phyloP scores from a whole-genome alignment of 2,113 vertebrate species.

The Myotis lucifugus region DNA sequence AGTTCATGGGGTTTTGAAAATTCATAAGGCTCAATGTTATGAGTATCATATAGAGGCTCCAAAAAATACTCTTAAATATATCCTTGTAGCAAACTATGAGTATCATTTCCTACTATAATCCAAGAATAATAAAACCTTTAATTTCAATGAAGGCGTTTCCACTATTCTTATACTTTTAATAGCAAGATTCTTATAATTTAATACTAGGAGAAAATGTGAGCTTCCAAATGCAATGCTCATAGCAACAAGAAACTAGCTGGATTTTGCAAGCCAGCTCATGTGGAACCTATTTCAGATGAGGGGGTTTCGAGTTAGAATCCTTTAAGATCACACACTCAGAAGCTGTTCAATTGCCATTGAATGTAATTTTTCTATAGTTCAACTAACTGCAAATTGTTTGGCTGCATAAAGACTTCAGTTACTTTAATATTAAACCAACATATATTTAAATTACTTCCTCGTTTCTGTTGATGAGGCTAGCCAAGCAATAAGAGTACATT shows the following conservation, averaged over 20 bases:
- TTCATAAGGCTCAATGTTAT: neutral
- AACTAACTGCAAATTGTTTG: conserved; percentile 78
- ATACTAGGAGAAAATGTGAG: conserved; percentile 69
- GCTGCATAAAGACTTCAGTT: conserved; percentile 70
- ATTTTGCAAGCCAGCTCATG: conserved; percentile 74
- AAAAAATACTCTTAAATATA: neutral
- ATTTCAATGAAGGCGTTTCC: conserved; percentile 64
- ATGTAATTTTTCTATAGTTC: conserved; percentile 72
- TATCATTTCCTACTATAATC: conserved; percentile 41
- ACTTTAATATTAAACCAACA: conserved; percentile 73
- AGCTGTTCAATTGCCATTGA: conserved; percentile 75
- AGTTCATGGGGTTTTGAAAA: neutral
- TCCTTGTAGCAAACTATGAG: neutral
- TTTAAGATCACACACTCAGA: conserved; percentile 70
- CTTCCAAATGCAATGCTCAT: conserved; percentile 73
- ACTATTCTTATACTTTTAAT: conserved; percentile 71
- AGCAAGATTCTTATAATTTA: conserved; percentile 67
- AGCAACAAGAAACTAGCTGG: conserved; percentile 73
- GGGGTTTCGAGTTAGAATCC: conserved; percentile 55
- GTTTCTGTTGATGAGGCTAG: conserved; percentile 56
- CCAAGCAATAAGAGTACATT: conserved; percentile 52
- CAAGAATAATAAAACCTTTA: neutral
- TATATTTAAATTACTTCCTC: conserved; percentile 69
- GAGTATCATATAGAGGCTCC: neutral
- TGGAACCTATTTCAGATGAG: conserved; percentile 73